Base-by-base conservation (phyloP, 30 jellyfish, hydroid and myxozoan genomes). In the Aurelia aurita region DNA sequence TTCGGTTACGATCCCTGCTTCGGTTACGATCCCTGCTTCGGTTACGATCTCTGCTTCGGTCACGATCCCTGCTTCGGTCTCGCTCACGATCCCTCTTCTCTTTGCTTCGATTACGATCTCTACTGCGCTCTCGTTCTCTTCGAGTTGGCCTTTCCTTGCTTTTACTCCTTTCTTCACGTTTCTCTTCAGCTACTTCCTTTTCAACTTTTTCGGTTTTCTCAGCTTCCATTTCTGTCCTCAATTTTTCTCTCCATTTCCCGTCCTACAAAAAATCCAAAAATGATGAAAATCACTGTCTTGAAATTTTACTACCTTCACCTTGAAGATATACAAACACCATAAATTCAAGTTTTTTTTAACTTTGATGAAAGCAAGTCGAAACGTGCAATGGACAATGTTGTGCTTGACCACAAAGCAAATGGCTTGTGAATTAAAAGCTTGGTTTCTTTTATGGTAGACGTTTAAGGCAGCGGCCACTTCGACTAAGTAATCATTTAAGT, bases 11-110 rank as follows among this genome's bases (percentile, higher is more conserved):
- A n/a, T 43, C 85, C 72, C 86, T 47, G 16, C 81, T 58, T 9
- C 96, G 90, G 25, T 74, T 85, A 34, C 84, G 65, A 9, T 79
- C 82, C 14, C 67, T 78, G 63, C 0, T 66, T 87, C 96, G 91
- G 45, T 58, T 31, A 29, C 95, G 84, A 15, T 66, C 35, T 19
- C 68, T 34, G 14, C 74, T 92, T 3, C 91, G 96, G 21, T 59
- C 68, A 0, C 81, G 70, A 2, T 71, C 89, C 15, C 64, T 70
- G 78, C 79, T 59, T 12, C 87, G 87, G 16, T 49, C 83, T 18
- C 90, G 69, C 1, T 54, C 75, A 25, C 91, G 78, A 23, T 64
- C 73, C 80, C 49, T 58, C 82, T 79, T 60, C 87, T 84, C 87
- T 82, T 89, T 58, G 61, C 63, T 60, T 12, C 91, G 88, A 31